These are phyloP conservation scores for Ips typographus DNA, from an alignment of 1,140 invertebrate species.

Conservation along the genomic window DNA sequence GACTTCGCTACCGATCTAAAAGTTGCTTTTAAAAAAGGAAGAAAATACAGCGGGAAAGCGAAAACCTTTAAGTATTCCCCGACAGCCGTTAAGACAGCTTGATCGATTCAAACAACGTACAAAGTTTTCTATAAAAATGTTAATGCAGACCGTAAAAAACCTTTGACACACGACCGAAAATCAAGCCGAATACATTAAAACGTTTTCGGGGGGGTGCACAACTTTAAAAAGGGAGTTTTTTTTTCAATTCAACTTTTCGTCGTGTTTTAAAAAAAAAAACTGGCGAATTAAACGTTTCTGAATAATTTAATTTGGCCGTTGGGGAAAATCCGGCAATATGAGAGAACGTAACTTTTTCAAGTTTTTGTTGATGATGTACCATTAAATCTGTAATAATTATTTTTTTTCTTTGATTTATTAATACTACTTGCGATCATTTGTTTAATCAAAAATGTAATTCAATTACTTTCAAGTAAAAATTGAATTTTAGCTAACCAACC, in stretches of 20 bases:
- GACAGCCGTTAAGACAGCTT: conserved; percentile 6
- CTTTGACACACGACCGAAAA: conserved; percentile 3
- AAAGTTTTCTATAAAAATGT: conserved; percentile 22
- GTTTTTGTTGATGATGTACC: no score
- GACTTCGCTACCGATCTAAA: no score
- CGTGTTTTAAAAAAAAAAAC: not conserved
- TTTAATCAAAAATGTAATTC: no score
- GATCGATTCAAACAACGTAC: conserved; percentile 8
- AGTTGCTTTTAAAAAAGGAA: no score
- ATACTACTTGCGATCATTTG: no score
- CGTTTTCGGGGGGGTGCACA: not conserved
- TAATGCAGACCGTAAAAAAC: conserved; percentile 7
- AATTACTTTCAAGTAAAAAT: no score
- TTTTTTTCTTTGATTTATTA: no score
- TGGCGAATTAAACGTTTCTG: conserved; percentile 2
- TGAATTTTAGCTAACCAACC: no score
- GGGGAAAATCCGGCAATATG: no score
- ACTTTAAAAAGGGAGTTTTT: not conserved
- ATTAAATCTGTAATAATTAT: no score
- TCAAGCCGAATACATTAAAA: conserved; percentile 9
- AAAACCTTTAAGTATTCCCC: not conserved
- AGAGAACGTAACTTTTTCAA: no score
- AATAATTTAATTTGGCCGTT: conserved; percentile 1
- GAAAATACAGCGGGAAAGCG: not conserved
- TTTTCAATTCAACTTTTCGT: not conserved